These are phyloP conservation scores for Synergus laeviventris DNA, from an alignment of 2,888 invertebrate genomes.

Conservation along the genomic window DNA sequence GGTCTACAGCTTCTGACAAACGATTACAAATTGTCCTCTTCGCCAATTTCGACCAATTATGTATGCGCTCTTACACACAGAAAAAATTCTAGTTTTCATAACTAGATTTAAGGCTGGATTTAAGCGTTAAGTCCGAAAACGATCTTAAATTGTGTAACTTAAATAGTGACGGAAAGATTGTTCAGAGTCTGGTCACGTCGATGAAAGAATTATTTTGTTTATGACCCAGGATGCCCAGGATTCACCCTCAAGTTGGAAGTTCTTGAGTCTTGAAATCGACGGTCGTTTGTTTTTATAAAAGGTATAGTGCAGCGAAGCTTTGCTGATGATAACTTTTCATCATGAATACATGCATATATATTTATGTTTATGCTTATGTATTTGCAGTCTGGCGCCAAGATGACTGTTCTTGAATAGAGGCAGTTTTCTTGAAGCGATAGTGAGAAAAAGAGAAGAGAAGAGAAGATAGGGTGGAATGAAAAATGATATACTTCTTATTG, in stretches of 20 bases:
- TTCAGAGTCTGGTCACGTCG: not conserved
- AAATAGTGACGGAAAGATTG: not conserved
- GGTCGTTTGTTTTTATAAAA: slow-evolving; percentile 16
- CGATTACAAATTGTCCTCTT: slow-evolving; percentile 72
- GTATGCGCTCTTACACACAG: not conserved
- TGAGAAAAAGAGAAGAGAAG: slow-evolving; percentile 3
- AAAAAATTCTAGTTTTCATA: too few species aligned
- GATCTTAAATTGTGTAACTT: too few species aligned
- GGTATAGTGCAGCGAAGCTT: slow-evolving; percentile 2
- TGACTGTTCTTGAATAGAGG: slow-evolving; percentile 55
- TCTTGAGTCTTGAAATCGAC: slow-evolving; percentile 8
- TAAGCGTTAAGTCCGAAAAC: too few species aligned
- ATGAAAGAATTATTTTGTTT: not conserved
- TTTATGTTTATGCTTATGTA: slow-evolving; percentile 27
- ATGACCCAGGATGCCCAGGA: not conserved
- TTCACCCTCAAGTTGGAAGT: not conserved
- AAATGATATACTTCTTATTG: slow-evolving; percentile 22
- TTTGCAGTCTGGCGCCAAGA: slow-evolving; percentile 60
- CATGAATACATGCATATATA: slow-evolving; percentile 44
- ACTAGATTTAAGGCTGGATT: too few species aligned
- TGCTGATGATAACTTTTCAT: slow-evolving; percentile 17
- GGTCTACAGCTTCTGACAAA: slow-evolving; percentile 71
- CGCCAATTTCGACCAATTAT: not conserved
- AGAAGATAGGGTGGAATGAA: slow-evolving; percentile 1
- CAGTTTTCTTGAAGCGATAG: not conserved